Conservation (phyloP, 2,797 vertebrate species). For the Aselliscus stoliczkanus region DNA sequence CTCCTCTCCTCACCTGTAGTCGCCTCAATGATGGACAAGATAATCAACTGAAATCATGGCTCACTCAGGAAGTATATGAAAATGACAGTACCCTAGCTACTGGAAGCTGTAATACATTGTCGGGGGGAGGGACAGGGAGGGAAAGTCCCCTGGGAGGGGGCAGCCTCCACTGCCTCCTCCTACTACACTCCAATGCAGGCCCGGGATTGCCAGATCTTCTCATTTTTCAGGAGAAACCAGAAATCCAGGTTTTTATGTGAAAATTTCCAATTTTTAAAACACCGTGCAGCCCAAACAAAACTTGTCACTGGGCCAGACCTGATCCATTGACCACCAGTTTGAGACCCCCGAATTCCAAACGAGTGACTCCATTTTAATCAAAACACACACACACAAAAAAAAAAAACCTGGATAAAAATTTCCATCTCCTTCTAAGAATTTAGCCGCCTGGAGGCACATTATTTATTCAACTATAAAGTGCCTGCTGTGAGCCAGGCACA, state of each 20-base stretch:
- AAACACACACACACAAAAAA: not conserved
- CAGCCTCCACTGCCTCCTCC: not conserved
- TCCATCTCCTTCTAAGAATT: not conserved
- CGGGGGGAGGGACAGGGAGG: rapidly evolving
- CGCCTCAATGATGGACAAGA: not conserved
- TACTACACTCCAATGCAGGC: not conserved
- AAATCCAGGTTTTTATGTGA: not conserved
- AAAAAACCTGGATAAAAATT: not conserved
- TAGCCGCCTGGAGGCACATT: not conserved
- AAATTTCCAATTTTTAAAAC: not conserved
- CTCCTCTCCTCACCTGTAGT: not conserved
- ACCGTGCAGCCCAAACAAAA: not conserved
- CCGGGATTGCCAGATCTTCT: not conserved
- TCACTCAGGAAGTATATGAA: not conserved
- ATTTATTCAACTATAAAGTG: not conserved
- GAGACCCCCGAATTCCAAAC: not conserved
- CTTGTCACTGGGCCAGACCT: not conserved
- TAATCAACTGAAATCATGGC: rapidly evolving
- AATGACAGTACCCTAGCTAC: rapidly evolving
- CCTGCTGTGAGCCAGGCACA: not conserved
- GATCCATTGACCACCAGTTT: not conserved
- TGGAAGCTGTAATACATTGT: too few relatives aligned
- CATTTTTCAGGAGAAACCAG: not conserved
- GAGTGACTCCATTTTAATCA: not conserved
- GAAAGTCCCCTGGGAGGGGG: too few relatives aligned